phyloP scores from a whole-genome alignment of 1,140 invertebrate genomes.

The Augochlora pura region DNA sequence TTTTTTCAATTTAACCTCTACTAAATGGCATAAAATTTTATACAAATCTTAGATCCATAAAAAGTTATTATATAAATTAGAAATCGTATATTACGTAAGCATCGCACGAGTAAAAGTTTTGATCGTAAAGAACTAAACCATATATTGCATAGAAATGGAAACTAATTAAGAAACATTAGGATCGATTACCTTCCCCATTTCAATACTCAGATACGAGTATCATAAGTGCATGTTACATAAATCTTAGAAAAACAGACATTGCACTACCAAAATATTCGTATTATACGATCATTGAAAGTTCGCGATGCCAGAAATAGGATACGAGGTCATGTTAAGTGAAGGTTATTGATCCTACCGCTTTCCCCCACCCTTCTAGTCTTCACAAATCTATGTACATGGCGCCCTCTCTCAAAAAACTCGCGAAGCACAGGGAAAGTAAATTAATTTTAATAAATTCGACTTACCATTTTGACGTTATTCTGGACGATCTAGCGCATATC shows the following conservation, averaged over 20 bases:
- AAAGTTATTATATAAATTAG: not conserved
- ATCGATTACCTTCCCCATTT: constrained; percentile 44
- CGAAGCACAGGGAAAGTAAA: constrained; percentile 33
- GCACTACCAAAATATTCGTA: not conserved
- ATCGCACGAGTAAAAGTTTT: not conserved
- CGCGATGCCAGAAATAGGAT: constrained; percentile 45
- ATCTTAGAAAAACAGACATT: constrained; percentile 8
- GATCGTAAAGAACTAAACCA: not conserved
- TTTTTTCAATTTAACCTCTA: not conserved
- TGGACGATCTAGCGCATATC: constrained; percentile 50
- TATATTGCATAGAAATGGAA: too few species aligned
- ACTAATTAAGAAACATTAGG: constrained; percentile 9
- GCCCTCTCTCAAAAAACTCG: constrained; percentile 55
- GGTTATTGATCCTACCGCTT: constrained; percentile 60
- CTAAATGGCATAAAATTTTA: not conserved
- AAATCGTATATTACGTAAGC: constrained; percentile 1
- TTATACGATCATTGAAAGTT: constrained; percentile 3
- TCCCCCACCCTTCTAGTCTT: not conserved
- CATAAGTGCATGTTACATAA: constrained; percentile 14
- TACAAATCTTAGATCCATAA: not conserved
- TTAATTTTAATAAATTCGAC: constrained; percentile 31
- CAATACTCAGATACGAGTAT: not conserved
- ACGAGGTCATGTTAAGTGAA: constrained; percentile 49
- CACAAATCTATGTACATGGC: constrained; percentile 44
- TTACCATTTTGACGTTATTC: constrained; percentile 61